Evolutionary conservation across 2,113 vertebrate species (phyloP).

Genomic region (Pollachius pollachius): DNA sequence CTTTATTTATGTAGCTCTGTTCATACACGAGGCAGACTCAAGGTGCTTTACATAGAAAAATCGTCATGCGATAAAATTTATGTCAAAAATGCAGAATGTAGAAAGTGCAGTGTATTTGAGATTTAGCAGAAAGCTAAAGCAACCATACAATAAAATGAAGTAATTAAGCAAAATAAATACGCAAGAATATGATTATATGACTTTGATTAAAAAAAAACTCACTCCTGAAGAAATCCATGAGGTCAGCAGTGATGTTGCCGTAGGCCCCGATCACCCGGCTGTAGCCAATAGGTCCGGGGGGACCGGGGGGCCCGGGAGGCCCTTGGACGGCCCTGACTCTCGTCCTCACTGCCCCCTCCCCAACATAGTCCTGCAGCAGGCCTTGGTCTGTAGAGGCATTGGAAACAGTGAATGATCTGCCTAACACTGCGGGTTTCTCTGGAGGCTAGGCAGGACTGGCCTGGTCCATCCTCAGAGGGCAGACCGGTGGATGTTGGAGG

Average conservation of each 20-base stretch:
- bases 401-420: background rate
- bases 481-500: no score
- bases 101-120: no score
- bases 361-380: constrained; percentile 82
- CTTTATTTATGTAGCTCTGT: no score
- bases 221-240: constrained; percentile 95
- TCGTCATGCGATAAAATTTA: no score
- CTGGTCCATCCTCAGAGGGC: no score
- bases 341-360: constrained; percentile 49
- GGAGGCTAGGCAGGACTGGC: background rate
- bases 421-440: background rate
- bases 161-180: no score
- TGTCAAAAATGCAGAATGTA: no score
- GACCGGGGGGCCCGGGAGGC: constrained; percentile 70
- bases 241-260: constrained; percentile 88
- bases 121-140: no score
- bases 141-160: no score
- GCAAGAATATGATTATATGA: constrained; percentile 1
- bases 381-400: constrained; percentile 76
- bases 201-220: constrained; percentile 43
- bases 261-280: constrained; percentile 88
- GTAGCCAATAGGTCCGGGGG: constrained; percentile 80
- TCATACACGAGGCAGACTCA: no score
- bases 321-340: constrained; percentile 71
- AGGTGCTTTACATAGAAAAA: no score